Evolutionary conservation across 2,113 vertebrate species (phyloP).

Genomic region (Podocnemis expansa): DNA sequence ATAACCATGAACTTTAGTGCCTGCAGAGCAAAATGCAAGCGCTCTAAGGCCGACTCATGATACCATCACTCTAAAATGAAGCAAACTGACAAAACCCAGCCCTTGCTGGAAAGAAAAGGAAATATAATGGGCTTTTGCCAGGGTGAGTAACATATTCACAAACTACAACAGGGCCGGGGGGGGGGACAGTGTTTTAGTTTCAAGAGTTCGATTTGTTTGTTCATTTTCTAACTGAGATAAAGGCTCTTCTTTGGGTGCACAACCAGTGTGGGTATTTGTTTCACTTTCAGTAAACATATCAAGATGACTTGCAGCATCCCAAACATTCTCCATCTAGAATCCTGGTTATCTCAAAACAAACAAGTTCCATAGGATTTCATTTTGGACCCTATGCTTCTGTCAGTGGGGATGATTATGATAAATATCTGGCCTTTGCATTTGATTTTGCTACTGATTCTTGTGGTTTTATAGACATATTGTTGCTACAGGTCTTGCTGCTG

Average conservation of each 20-base stretch:
- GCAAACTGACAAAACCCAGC: not conserved
- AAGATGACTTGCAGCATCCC: not conserved
- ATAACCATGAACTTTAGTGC: not conserved
- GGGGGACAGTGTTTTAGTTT: not conserved
- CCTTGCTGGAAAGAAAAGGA: not conserved
- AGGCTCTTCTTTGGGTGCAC: not conserved
- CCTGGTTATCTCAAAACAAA: constrained; percentile 29
- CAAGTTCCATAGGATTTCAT: constrained; percentile 31
- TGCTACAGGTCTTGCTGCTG: constrained; percentile 28
- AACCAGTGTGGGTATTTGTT: not conserved
- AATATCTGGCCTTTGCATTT: constrained; percentile 40
- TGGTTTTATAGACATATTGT: constrained; percentile 30
- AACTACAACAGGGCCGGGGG: not conserved
- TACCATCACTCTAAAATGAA: not conserved
- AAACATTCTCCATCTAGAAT: not conserved
- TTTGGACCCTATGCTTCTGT: constrained; percentile 35
- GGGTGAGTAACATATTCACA: not conserved
- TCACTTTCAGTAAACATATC: not conserved
- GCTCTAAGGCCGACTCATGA: not conserved
- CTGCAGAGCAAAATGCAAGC: not conserved
- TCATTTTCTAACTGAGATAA: not conserved
- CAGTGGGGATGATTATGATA: constrained; percentile 57
- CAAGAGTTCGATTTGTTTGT: not conserved
- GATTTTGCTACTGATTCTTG: constrained; percentile 61
- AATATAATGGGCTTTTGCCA: not conserved